These are phyloP conservation scores for Bilobella aurantiaca DNA, from an alignment of 1,140 invertebrate species.

Conservation along the genomic window DNA sequence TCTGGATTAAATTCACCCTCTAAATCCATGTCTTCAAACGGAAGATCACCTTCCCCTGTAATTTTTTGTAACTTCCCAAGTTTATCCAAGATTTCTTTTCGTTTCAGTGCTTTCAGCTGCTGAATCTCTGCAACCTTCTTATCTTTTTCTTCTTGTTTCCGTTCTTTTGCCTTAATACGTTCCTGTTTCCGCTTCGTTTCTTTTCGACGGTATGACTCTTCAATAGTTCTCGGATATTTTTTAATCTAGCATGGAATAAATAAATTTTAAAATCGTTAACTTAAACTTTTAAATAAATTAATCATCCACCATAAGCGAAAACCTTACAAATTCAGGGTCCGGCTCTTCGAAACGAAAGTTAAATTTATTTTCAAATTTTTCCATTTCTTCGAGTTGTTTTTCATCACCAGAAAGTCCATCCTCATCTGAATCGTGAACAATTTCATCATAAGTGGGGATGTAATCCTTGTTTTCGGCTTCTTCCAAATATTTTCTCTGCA, in stretches of 20 bases:
- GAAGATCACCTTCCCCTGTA: slow-evolving; percentile 59
- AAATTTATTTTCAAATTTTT: slow-evolving; percentile 87
- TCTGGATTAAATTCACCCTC: slow-evolving; percentile 89
- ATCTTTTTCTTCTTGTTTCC: slow-evolving; percentile 71
- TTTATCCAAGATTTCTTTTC: slow-evolving; percentile 82
- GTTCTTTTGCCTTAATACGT: slow-evolving; percentile 59
- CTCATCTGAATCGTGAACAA: slow-evolving; percentile 54
- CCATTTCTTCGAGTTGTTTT: slow-evolving; percentile 51
- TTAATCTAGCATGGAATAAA: too few relatives aligned
- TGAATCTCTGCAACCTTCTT: slow-evolving; percentile 76
- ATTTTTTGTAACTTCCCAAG: slow-evolving; percentile 76
- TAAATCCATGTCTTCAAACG: slow-evolving; percentile 51
- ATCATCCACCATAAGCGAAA: slow-evolving; percentile 1
- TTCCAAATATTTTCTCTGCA: slow-evolving; percentile 64
- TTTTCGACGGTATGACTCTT: slow-evolving; percentile 66
- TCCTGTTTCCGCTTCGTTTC: slow-evolving; percentile 68
- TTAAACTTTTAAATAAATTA: not conserved
- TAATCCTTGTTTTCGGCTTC: slow-evolving; percentile 46
- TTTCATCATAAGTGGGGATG: slow-evolving; percentile 58
- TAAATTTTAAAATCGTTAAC: slow-evolving; percentile 33
- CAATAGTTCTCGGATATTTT: slow-evolving; percentile 77
- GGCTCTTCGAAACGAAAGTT: slow-evolving; percentile 96
- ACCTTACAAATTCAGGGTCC: slow-evolving; percentile 77
- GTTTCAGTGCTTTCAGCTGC: slow-evolving; percentile 71
- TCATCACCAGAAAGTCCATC: slow-evolving; percentile 69